Evolutionary conservation across 2,113 vertebrate species (phyloP).

Genomic region (Clarias magur): DNA sequence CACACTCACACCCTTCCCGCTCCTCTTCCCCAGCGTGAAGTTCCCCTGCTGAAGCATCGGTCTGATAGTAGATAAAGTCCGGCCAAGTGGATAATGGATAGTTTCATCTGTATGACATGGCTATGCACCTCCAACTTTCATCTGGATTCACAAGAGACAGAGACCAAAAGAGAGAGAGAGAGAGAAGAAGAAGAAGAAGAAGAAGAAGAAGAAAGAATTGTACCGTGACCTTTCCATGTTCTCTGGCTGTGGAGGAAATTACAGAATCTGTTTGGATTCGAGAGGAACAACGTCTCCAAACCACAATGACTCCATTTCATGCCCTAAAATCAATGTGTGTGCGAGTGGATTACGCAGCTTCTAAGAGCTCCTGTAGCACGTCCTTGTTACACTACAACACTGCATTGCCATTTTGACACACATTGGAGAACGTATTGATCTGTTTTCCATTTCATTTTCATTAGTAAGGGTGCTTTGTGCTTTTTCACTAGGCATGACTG

Average conservation of each 20-base stretch:
- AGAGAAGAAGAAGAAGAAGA: background rate
- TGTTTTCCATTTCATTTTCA: background rate
- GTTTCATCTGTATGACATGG: constrained; percentile 87
- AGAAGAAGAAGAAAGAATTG: background rate
- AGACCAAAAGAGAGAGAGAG: background rate
- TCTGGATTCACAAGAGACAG: constrained; percentile 67
- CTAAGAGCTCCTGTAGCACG: too few relatives aligned
- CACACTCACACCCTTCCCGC: constrained; percentile 71
- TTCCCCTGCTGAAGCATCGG: constrained; percentile 79
- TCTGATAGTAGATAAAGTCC: constrained; percentile 87
- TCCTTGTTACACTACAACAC: too few relatives aligned
- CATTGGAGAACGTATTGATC: background rate
- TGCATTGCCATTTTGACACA: too few relatives aligned
- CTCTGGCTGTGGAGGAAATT: background rate
- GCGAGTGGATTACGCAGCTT: too few relatives aligned
- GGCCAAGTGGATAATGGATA: constrained; percentile 87
- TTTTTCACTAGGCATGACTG: too few relatives aligned
- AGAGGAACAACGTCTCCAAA: background rate
- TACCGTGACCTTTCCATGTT: too few relatives aligned
- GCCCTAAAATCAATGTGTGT: too few relatives aligned
- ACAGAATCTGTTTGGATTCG: background rate
- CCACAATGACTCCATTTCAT: too few relatives aligned
- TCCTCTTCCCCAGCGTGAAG: constrained; percentile 81
- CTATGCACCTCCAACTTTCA: constrained; percentile 92
- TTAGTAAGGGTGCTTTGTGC: background rate